Percentiles rank a stretch among this genome's conserved stretches.
Conservation (phyloP, 2,888 invertebrate species). For the Electrophaes corylata region DNA sequence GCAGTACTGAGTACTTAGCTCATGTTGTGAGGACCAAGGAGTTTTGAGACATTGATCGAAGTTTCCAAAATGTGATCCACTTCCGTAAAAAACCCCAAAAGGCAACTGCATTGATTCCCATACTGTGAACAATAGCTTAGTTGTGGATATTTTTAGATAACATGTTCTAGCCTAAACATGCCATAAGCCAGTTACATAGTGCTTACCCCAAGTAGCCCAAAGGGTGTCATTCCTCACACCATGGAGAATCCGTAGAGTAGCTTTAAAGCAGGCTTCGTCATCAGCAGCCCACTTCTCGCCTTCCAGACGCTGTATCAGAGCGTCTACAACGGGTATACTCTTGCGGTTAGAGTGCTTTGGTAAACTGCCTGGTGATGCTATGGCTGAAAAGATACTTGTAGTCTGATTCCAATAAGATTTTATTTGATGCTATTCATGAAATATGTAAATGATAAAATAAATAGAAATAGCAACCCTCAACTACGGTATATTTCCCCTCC, state of each 20-base stretch:
- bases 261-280: constrained; percentile 40
- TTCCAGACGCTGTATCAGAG: constrained; percentile 33
- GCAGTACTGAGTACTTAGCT: constrained; percentile 52
- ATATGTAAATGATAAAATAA: no score
- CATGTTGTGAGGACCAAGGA: constrained; percentile 42
- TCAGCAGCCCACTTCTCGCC: constrained; percentile 33
- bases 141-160: no score
- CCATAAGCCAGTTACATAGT: neutral
- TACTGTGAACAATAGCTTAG: constrained; percentile 45
- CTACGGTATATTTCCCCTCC: no score
- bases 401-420: no score
- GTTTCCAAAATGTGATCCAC: constrained; percentile 47
- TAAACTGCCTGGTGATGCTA: constrained; percentile 5
- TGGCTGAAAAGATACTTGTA: constrained; percentile 24
- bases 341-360: neutral
- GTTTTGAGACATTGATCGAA: constrained; percentile 55
- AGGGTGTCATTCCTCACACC: constrained; percentile 45
- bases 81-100: constrained; percentile 49
- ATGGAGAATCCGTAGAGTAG: constrained; percentile 37
- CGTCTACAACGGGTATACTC: constrained; percentile 33
- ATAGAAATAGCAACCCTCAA: no score
- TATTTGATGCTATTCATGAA: no score
- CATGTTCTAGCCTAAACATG: no score
- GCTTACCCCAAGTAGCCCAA: constrained; percentile 53
- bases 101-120: constrained; percentile 59